Conservation (phyloP, 2,888 invertebrate genomes). For the Metopia argyrocephala region DNA sequence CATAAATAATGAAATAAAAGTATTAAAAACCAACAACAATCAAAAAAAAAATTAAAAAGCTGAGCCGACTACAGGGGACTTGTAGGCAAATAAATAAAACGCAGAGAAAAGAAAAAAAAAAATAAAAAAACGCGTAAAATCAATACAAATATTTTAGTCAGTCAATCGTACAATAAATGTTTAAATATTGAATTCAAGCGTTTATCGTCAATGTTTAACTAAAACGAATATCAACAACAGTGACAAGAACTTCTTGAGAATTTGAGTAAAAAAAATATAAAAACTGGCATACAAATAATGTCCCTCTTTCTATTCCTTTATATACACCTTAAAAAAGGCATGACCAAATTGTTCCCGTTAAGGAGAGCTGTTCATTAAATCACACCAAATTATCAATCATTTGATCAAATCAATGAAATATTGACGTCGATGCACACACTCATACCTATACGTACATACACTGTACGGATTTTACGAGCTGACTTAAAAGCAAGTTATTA, state of each 20-base stretch:
- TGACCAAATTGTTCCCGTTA: slow-evolving; percentile 44
- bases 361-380: slow-evolving; percentile 42
- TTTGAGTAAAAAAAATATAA: slow-evolving; percentile 19
- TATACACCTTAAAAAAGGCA: neutral
- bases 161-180: slow-evolving; percentile 42
- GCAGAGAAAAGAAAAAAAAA: slow-evolving; percentile 15
- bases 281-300: neutral
- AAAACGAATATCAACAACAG: slow-evolving; percentile 69
- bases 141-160: slow-evolving; percentile 50
- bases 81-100: slow-evolving; percentile 63
- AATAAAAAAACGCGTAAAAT: slow-evolving; percentile 34
- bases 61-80: slow-evolving; percentile 13
- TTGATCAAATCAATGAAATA: slow-evolving; percentile 67
- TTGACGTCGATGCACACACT: neutral
- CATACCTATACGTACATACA: no score
- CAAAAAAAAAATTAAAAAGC: neutral
- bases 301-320: neutral
- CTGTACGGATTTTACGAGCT: no score
- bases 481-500: no score
- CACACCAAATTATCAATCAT: slow-evolving; percentile 64
- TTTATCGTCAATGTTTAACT: slow-evolving; percentile 60
- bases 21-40: neutral
- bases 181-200: slow-evolving; percentile 70
- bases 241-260: slow-evolving; percentile 72
- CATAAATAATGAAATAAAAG: neutral